Conservation (phyloP, 1,140 invertebrate genomes). For the Solenopsis invicta region DNA sequence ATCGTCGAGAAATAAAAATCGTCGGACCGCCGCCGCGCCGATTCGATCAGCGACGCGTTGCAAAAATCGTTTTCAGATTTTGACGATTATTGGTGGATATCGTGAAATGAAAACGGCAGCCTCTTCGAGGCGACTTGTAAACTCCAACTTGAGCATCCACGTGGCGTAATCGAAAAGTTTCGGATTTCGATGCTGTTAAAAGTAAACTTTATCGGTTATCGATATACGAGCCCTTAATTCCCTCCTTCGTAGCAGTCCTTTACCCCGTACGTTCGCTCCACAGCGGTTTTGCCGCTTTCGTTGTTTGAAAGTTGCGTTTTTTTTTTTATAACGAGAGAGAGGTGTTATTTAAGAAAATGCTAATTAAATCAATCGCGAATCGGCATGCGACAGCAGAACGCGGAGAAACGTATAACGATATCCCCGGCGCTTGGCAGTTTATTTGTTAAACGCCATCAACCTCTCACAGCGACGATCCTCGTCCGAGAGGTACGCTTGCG, state of each 20-base stretch:
- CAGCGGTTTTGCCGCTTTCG: neutral
- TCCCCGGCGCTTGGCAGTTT: neutral
- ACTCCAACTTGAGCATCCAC: neutral
- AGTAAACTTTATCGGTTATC: slow-evolving; percentile 37
- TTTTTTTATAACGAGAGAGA: neutral
- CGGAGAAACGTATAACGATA: neutral
- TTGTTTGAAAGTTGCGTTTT: neutral
- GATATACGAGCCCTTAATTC: slow-evolving; percentile 25
- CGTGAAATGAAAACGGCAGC: slow-evolving; percentile 17
- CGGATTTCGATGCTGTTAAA: slow-evolving; percentile 16
- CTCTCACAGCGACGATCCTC: neutral
- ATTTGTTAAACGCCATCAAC: neutral
- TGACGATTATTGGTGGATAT: slow-evolving; percentile 4
- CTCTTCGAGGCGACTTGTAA: neutral
- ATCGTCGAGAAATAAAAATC: neutral
- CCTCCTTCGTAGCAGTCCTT: neutral
- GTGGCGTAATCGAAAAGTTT: slow-evolving; percentile 28
- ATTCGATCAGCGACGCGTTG: neutral
- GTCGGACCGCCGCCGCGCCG: neutral
- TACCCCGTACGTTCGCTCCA: neutral
- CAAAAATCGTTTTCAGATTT: neutral
- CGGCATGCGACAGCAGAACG: neutral
- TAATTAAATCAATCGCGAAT: neutral
- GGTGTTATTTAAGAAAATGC: neutral
- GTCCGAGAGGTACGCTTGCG: slow-evolving; percentile 9